Evolutionary conservation across 2,888 invertebrate species (phyloP).

Genomic region (Eledona agricola): DNA sequence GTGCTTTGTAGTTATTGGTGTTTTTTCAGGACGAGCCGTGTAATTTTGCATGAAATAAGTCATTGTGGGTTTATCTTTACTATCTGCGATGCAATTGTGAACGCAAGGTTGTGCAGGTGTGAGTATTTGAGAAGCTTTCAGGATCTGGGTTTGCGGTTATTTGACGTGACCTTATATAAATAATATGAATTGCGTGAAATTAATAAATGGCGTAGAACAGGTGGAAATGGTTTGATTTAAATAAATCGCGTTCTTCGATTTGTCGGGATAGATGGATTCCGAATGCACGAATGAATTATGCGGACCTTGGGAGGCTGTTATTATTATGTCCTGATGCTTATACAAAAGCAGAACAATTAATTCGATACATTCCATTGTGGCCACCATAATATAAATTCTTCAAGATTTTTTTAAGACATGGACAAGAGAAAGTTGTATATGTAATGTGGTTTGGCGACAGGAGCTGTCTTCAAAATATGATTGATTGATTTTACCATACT

Average conservation of each 20-base stretch:
- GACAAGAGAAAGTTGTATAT: too few relatives aligned
- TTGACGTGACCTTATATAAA: background rate
- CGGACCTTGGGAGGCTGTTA: slow-evolving; percentile 1
- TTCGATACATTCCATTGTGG: too few relatives aligned
- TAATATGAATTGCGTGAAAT: slow-evolving; percentile 4
- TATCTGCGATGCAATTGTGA: slow-evolving; percentile 2
- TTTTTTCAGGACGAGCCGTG: too few relatives aligned
- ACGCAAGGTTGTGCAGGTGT: slow-evolving; percentile 6
- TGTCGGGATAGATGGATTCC: slow-evolving; percentile 4
- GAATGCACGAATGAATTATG: slow-evolving; percentile 1
- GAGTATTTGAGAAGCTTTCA: background rate
- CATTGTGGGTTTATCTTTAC: slow-evolving; percentile 6
- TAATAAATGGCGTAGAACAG: background rate
- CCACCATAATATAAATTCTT: too few relatives aligned
- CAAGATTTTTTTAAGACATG: too few relatives aligned
- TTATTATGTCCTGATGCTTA: background rate
- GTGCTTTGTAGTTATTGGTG: too few relatives aligned
- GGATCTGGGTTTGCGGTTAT: background rate
- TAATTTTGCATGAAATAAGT: too few relatives aligned
- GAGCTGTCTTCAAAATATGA: too few relatives aligned
- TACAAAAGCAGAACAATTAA: too few relatives aligned
- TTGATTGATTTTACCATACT: too few relatives aligned
- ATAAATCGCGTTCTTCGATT: background rate
- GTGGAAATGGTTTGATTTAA: background rate
- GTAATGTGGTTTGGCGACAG: too few relatives aligned